A percentile compares a stretch with the other conserved stretches of the same genome.
These are phyloP conservation scores for Dendroctonus valens DNA, from an alignment of 1,140 invertebrate species.

Conservation along the genomic window DNA sequence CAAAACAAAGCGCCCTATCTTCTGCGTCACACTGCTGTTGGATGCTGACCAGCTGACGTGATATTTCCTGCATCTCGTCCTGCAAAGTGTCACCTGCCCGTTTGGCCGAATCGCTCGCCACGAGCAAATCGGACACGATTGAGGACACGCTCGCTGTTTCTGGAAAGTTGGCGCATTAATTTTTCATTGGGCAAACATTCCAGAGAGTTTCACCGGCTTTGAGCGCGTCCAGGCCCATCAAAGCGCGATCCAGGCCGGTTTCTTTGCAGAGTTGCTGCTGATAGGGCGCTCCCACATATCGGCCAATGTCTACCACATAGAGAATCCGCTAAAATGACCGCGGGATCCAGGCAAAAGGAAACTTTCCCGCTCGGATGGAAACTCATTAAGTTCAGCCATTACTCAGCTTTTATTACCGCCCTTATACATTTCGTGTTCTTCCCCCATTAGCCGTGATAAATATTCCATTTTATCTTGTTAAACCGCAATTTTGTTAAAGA, in stretches of 20 bases:
- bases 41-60: constrained; percentile 58
- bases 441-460: constrained; percentile 17
- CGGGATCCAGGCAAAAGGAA: no score
- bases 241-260: constrained; percentile 64
- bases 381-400: constrained; percentile 20
- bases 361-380: neutral
- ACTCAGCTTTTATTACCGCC: constrained; percentile 22
- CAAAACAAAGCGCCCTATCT: constrained; percentile 65
- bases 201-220: constrained; percentile 44
- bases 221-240: constrained; percentile 62
- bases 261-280: constrained; percentile 62
- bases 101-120: constrained; percentile 40
- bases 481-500: constrained; percentile 4
- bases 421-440: constrained; percentile 20
- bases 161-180: constrained; percentile 14
- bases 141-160: constrained; percentile 28
- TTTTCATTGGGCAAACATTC: neutral
- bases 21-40: constrained; percentile 58
- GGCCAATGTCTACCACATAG: no score
- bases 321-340: no score
- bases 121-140: constrained; percentile 55
- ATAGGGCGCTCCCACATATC: constrained; percentile 60
- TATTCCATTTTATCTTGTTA: constrained; percentile 18
- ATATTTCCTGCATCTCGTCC: constrained; percentile 53
- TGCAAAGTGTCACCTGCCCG: constrained; percentile 33